Evolutionary conservation across 2,113 vertebrate genomes (phyloP).

Genomic region (Nothobranchius furzeri): DNA sequence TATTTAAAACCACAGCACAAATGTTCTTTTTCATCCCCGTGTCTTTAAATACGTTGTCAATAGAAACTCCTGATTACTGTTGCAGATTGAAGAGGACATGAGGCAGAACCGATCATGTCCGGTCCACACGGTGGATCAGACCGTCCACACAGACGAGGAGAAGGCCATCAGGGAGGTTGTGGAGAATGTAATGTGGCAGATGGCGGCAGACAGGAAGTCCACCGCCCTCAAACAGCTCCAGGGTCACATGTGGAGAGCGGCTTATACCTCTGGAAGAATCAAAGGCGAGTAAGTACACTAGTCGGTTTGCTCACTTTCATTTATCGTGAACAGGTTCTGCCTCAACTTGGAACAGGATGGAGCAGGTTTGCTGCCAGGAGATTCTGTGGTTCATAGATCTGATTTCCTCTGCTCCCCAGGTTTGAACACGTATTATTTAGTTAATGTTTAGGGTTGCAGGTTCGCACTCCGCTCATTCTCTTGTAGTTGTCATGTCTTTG

Average conservation of each 20-base stretch:
- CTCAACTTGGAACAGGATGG: neutral
- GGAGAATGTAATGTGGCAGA: slow-evolving; percentile 93
- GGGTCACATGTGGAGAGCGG: slow-evolving; percentile 95
- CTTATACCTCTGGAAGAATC: slow-evolving; percentile 86
- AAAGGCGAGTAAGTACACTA: slow-evolving; percentile 92
- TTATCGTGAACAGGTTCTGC: neutral
- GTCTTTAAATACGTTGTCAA: neutral
- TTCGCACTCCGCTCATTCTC: no score
- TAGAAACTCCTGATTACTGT: neutral
- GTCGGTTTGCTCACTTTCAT: slow-evolving; percentile 13
- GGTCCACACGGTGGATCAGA: slow-evolving; percentile 84
- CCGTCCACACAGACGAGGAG: slow-evolving; percentile 83
- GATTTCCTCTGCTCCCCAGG: no score
- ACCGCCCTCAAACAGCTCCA: slow-evolving; percentile 94
- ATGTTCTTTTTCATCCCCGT: no score
- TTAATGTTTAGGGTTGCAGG: no score
- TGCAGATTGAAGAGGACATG: slow-evolving; percentile 90
- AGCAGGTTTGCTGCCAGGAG: neutral
- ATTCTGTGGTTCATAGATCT: no score
- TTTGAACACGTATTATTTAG: no score
- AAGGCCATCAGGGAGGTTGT: slow-evolving; percentile 87
- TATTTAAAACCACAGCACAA: no score
- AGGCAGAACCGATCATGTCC: slow-evolving; percentile 84
- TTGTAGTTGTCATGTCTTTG: no score
- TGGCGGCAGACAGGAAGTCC: slow-evolving; percentile 94